A percentile compares a stretch with the other conserved stretches of the same genome.
phyloP scores from a whole-genome alignment of 2,797 vertebrate species.

The Phalloptychus januarius region DNA sequence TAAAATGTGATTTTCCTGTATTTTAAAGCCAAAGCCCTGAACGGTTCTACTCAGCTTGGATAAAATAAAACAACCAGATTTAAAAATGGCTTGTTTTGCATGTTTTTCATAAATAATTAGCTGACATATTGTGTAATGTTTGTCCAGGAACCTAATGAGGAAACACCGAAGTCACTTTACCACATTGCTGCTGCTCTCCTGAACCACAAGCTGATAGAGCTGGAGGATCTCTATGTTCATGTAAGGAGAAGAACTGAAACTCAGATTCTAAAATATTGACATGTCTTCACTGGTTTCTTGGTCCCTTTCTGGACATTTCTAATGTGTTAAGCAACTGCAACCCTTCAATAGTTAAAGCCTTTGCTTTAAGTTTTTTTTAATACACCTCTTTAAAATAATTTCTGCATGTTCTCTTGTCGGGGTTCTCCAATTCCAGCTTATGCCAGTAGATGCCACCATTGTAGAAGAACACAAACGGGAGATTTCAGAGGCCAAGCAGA shows the following conservation, averaged over 20 bases:
- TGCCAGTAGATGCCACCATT: slow-evolving; percentile 90
- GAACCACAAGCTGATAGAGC: slow-evolving; percentile 94
- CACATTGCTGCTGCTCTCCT: slow-evolving; percentile 96
- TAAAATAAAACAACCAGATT: neutral
- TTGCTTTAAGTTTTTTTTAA: neutral
- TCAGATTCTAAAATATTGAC: neutral
- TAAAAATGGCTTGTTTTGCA: neutral
- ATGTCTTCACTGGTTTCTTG: neutral
- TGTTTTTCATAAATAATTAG: neutral
- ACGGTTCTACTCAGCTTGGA: neutral
- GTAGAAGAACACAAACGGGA: slow-evolving; percentile 93
- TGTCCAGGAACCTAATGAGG: slow-evolving; percentile 93
- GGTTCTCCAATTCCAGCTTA: slow-evolving; percentile 81
- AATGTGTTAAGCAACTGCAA: neutral
- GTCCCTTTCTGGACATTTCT: neutral
- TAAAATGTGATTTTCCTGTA: neutral
- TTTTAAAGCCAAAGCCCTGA: neutral
- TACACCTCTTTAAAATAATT: neutral
- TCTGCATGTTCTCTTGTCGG: neutral
- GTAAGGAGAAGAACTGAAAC: slow-evolving; percentile 79
- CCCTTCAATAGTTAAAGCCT: neutral
- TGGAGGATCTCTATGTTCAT: slow-evolving; percentile 98
- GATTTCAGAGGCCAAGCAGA: slow-evolving; percentile 94
- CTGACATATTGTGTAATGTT: slow-evolving; percentile 9
- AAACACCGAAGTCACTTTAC: slow-evolving; percentile 95